phyloP scores from a whole-genome alignment of 2,797 vertebrate species.

The Pempheris klunzingeri region DNA sequence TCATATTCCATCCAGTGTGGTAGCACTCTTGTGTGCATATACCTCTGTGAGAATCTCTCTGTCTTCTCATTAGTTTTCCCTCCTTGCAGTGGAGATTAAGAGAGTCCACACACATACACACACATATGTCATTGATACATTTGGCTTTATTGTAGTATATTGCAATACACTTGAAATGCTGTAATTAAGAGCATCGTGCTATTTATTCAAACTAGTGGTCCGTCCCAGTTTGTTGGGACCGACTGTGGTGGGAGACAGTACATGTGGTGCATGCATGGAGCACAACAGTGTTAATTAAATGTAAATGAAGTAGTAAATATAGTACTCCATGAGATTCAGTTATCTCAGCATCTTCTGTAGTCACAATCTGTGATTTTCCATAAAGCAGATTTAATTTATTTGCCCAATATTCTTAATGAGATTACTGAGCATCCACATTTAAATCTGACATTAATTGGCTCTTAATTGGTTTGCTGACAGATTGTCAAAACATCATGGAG shows the following conservation, averaged over 20 bases:
- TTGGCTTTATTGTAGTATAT: no score
- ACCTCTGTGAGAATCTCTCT: neutral
- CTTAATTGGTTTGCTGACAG: slow-evolving; percentile 29
- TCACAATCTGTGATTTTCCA: slow-evolving; percentile 5
- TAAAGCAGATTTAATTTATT: slow-evolving; percentile 18
- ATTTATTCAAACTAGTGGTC: no score
- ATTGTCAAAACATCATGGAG: slow-evolving; percentile 6
- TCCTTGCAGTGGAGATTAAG: slow-evolving; percentile 18
- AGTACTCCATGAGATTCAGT: no score
- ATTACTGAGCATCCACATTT: slow-evolving; percentile 20
- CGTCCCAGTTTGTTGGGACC: no score
- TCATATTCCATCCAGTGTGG: neutral
- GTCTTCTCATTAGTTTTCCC: slow-evolving; percentile 24
- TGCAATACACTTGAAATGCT: no score
- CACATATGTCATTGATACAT: neutral
- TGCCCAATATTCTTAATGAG: slow-evolving; percentile 14
- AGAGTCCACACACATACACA: slow-evolving; percentile 14
- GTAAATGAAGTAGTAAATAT: no score
- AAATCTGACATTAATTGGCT: slow-evolving; percentile 43
- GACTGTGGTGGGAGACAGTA: slow-evolving; percentile 4
- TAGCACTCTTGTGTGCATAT: neutral
- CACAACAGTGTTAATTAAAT: no score
- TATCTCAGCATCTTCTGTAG: no score
- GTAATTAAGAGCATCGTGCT: no score
- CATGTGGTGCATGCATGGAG: no score